Conservation (phyloP, 2,113 vertebrate genomes). For the Passer domesticus region DNA sequence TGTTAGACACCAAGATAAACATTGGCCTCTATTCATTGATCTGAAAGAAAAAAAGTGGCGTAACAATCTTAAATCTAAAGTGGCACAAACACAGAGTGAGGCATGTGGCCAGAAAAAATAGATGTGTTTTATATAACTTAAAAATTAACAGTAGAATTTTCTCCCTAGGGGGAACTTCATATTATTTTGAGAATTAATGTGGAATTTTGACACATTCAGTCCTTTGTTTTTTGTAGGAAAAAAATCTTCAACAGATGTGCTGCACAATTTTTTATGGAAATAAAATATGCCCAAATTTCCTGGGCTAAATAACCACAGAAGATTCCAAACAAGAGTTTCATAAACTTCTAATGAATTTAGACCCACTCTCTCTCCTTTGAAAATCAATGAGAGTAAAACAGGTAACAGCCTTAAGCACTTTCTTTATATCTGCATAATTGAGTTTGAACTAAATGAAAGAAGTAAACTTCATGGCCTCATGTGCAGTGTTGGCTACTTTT, state of each 20-base stretch:
- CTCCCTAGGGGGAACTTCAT: background rate
- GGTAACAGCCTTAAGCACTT: constrained; percentile 17
- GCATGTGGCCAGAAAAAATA: background rate
- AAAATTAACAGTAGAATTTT: background rate
- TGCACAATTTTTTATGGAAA: background rate
- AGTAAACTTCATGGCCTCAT: background rate
- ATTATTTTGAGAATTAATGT: background rate
- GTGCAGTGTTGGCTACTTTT: background rate
- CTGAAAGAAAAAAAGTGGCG: background rate
- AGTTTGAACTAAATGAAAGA: constrained; percentile 16
- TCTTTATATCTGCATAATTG: constrained; percentile 16
- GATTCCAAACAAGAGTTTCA: background rate
- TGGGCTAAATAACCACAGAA: background rate
- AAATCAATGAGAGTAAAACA: constrained; percentile 24
- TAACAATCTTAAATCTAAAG: background rate
- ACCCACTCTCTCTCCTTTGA: background rate
- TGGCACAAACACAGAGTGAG: background rate
- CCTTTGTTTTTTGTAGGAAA: background rate
- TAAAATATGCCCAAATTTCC: background rate
- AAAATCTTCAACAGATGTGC: background rate
- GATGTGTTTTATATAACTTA: background rate
- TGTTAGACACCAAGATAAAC: background rate
- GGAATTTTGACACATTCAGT: background rate
- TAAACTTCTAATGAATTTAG: constrained; percentile 9
- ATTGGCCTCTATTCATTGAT: background rate